Evolutionary conservation across 2,888 invertebrate genomes (phyloP), one percentile per base, ranked within the genome.

Genomic region (Melanargia galathea): DNA sequence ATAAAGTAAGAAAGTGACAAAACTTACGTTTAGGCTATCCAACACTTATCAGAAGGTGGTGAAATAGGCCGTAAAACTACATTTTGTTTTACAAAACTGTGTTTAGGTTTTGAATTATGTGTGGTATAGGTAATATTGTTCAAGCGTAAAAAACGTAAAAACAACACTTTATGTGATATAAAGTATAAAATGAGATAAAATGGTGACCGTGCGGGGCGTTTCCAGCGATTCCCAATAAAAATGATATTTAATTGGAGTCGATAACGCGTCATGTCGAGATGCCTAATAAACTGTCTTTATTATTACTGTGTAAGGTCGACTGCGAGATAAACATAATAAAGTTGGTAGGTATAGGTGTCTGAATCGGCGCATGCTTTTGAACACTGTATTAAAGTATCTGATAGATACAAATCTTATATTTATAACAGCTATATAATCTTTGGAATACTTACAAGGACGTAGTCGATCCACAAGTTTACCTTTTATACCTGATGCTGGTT

Each of bases 231-330:
- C 83, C 79, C 79, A 90, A 90, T 90, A 91, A 91, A 91, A 89
- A 89, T 86, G 83, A 84, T 86, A 90, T 90, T 90, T 91, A 91
- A 91, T 90, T 90, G 90, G 82, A 83, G 77, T 75, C 88, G 90
- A 90, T 90, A 90, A 86, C 83, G 82, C 76, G 79, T 81, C 86
- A 77, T 82, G 84, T 80, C 76, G 81, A 84, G 87, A 82, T 78
- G 85, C 78, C 84, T 81, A 90, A 91, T 91, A 91, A 91, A 91
- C 83, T 83, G 80, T 73, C 80, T 88, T 87, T 89, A 87, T 89
- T 90, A 90, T 90, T 85, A 83, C 83, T 84, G 82, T 84, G 84
- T 86, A 58, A 58, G 35, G 80, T 75, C 75, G 66, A 71, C 78
- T 73, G 73, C 75, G 74, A 80, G 84, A 87, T 89, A 88, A 87